A percentile compares a stretch with the other conserved stretches of the same genome.
Evolutionary conservation across 2,797 vertebrate genomes (phyloP).

Genomic region (Thamnophis elegans): DNA sequence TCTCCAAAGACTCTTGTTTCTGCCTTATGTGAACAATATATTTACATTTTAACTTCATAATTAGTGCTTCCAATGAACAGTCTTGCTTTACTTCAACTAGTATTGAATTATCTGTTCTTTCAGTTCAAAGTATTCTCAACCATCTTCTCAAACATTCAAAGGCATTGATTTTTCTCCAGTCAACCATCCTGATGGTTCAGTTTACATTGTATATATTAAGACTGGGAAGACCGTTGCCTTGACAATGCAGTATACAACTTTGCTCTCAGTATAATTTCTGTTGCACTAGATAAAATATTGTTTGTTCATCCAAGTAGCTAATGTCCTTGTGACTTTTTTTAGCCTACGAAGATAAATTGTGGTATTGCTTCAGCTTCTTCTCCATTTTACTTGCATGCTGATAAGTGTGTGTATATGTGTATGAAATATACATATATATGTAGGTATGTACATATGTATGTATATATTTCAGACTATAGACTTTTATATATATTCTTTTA

Average conservation of each 20-base stretch:
- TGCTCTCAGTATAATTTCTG: not conserved
- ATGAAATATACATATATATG: not conserved
- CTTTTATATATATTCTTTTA: not conserved
- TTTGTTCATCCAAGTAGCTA: not conserved
- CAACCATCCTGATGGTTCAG: not conserved
- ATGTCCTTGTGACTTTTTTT: not conserved
- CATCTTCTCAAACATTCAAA: not conserved
- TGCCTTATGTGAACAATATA: not conserved
- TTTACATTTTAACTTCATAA: not conserved
- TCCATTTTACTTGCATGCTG: not conserved
- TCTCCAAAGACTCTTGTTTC: not conserved
- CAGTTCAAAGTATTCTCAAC: not conserved
- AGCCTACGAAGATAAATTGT: not conserved
- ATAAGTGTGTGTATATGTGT: not conserved
- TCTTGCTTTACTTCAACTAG: not conserved
- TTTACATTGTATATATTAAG: not conserved
- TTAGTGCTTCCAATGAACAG: not conserved
- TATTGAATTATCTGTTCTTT: not conserved
- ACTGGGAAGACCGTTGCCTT: not conserved
- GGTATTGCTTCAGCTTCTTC: not conserved
- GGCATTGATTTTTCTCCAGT: not conserved
- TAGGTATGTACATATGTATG: no score
- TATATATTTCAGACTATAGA: no score
- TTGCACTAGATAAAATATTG: not conserved
- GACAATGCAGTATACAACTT: not conserved